Base-by-base conservation (phyloP, 2,888 invertebrate species). In the Anticlea derivata region DNA sequence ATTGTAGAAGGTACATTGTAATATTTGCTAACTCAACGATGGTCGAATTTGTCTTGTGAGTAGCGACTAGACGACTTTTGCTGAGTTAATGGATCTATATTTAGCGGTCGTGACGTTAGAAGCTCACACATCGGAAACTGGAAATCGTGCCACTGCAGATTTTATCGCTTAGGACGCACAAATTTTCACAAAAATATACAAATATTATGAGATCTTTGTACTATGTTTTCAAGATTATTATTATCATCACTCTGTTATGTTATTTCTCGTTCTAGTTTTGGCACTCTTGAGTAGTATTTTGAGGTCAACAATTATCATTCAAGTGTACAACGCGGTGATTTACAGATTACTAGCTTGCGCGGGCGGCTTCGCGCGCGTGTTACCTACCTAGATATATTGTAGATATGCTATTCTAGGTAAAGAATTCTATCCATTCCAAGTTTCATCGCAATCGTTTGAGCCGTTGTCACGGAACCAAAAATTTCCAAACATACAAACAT, bases 11-110 rank as follows among this genome's bases (percentile, higher is more conserved):
- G 17, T 17, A 17, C 17, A 17, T 4, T 17, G 17, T 17, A 35
- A 33, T 8, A 44, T 44, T 33, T 30, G 24, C 13, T 43, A 26
- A 20, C 26, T 8, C 11, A 31, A 23, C 12, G n/a, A 22, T 58
- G 45, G 56, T 59, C 48, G 57, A 63, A 57, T 66, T 63, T 59
- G 63, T 66, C 61, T 63, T 47, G 33, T 10, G 44, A 49, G 45
- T 20, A 40, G 45, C 49, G 49, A 35, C 54, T 43, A 63, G 62
- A 60, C 67, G 68, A 74, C 73, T 78, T 73, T 67, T 73, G 67
- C 68, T 70, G 75, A 72, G 72, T 72, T 78, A 78, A 78, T 77
- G 68, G 61, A 51, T 65, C 80, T 83, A 84, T 74, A 79, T 80
- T 74, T 81, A 83, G 66, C 47, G 61, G 62, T 66, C 52, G 66